phyloP scores from a whole-genome alignment of 1,140 invertebrate genomes.

The Polypedilum pembai region DNA sequence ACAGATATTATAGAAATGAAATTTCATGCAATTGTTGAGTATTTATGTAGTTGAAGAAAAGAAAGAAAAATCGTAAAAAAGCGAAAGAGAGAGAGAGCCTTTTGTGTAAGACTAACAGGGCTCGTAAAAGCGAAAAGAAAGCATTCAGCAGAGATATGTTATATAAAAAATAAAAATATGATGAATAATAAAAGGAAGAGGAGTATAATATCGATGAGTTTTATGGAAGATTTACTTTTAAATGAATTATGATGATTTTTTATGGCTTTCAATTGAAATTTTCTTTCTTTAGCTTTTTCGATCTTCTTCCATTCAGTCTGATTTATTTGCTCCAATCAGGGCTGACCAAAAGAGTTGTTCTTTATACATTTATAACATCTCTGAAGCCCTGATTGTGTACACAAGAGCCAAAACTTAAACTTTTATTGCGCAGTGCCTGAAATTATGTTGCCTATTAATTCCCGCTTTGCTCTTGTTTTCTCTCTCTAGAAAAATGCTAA shows the following conservation, averaged over 20 bases:
- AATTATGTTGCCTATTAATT: too few relatives aligned
- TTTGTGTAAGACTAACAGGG: not conserved
- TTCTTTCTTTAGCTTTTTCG: not conserved
- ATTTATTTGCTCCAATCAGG: constrained; percentile 1
- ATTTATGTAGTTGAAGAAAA: constrained; percentile 19
- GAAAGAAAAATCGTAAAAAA: not conserved
- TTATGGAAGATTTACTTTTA: constrained; percentile 27
- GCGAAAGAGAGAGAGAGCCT: not conserved
- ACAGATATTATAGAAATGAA: not conserved
- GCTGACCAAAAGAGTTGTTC: too few relatives aligned
- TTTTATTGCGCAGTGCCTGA: too few relatives aligned
- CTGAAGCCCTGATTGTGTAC: too few relatives aligned
- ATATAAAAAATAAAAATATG: not conserved
- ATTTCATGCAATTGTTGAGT: constrained; percentile 18
- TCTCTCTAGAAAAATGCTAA: too few relatives aligned
- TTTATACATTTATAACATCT: too few relatives aligned
- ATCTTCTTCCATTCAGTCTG: not conserved
- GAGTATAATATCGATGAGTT: constrained; percentile 26
- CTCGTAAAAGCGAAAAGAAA: not conserved
- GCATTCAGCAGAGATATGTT: not conserved
- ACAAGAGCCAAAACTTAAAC: too few relatives aligned
- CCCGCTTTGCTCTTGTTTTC: too few relatives aligned
- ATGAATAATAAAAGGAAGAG: constrained; percentile 22
- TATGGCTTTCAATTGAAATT: constrained; percentile 26
- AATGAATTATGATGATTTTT: constrained; percentile 29